Evolutionary conservation across 2,888 invertebrate genomes (phyloP).

Genomic region (Oxycera nigricornis): DNA sequence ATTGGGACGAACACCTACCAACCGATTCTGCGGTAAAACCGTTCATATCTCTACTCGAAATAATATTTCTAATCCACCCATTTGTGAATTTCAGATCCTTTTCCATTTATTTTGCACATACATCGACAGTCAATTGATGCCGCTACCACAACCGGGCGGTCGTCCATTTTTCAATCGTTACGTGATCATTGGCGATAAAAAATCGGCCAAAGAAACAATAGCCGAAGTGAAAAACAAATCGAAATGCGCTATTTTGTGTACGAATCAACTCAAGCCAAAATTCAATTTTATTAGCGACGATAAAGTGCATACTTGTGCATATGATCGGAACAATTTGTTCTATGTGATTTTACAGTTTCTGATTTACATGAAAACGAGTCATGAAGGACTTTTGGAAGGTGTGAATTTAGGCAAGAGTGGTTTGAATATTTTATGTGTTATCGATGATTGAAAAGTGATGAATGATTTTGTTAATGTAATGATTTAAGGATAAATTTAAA

Average conservation of each 20-base stretch:
- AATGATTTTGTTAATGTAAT: no score
- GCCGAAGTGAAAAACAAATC: constrained; percentile 59
- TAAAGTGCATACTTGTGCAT: constrained; percentile 71
- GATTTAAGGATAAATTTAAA: no score
- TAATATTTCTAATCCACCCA: not conserved
- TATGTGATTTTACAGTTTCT: constrained; percentile 85
- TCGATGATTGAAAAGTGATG: constrained; percentile 67
- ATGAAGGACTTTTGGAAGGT: constrained; percentile 78
- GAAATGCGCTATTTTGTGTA: constrained; percentile 60
- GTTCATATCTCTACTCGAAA: not conserved
- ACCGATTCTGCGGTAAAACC: constrained; percentile 83
- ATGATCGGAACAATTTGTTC: constrained; percentile 88
- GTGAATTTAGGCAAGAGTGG: constrained; percentile 80
- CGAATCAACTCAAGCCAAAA: constrained; percentile 59
- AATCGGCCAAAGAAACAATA: constrained; percentile 58
- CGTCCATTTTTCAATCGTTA: constrained; percentile 68
- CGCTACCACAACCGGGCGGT: constrained; percentile 71
- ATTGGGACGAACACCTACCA: constrained; percentile 83
- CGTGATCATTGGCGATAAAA: constrained; percentile 60
- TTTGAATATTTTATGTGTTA: constrained; percentile 84
- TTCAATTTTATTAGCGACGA: constrained; percentile 66
- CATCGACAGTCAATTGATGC: constrained; percentile 80
- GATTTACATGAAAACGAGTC: constrained; percentile 74
- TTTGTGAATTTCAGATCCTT: constrained; percentile 70
- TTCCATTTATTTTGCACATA: constrained; percentile 87